phyloP scores from a whole-genome alignment of 2,113 vertebrate species.

The Channa argus region DNA sequence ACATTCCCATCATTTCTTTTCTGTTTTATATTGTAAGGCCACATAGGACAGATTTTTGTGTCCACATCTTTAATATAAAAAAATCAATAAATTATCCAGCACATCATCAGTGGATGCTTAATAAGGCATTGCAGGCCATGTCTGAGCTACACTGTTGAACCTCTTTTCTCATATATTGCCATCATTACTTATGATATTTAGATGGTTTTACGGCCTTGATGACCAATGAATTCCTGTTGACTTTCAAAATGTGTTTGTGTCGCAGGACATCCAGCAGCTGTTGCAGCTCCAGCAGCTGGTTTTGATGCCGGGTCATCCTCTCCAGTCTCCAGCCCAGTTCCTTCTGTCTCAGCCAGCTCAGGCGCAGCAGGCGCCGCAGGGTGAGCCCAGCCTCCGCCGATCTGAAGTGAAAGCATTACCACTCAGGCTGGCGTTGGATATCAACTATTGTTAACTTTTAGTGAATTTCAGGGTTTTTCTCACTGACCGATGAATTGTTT shows the following conservation, averaged over 20 bases:
- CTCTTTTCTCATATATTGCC: too few species aligned
- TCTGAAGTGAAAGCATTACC: neutral
- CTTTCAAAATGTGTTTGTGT: neutral
- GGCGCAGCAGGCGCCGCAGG: slow-evolving; percentile 88
- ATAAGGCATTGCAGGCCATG: too few species aligned
- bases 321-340: slow-evolving; percentile 92
- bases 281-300: slow-evolving; percentile 93
- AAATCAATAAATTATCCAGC: too few species aligned
- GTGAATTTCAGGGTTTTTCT: neutral
- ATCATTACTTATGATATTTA: too few species aligned
- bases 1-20: too few species aligned
- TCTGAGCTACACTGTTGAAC: too few species aligned
- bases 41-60: too few species aligned
- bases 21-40: too few species aligned
- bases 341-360: slow-evolving; percentile 88
- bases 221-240: too few species aligned
- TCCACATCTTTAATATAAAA: too few species aligned
- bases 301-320: slow-evolving; percentile 88
- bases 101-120: too few species aligned
- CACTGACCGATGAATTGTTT: neutral
- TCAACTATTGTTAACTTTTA: neutral
- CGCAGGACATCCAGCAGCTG: slow-evolving; percentile 92
- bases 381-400: slow-evolving; percentile 60
- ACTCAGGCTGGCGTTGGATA: neutral
- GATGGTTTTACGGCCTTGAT: too few species aligned